Evolutionary conservation across 2,797 vertebrate genomes (phyloP), one percentile per base, ranked within the genome.

Genomic region (Rhadinocentrus ornatus): DNA sequence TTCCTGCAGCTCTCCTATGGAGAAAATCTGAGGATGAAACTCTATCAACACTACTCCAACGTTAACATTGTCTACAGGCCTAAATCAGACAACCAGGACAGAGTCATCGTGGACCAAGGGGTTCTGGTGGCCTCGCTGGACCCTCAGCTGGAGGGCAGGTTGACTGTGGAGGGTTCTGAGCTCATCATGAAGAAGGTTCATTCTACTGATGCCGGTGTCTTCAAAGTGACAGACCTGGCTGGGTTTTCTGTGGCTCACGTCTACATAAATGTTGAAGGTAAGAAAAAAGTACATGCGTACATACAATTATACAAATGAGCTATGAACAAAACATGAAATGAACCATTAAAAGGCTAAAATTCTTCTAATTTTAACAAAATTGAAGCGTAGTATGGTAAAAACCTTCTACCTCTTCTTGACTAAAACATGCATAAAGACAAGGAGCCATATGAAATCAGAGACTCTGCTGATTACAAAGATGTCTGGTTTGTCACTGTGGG

Each of bases 191-290:
- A 93, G 85, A 91, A 88, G 54, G 71, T 92, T 62, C 75, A 66
- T 0, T 32, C 62, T 37, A 44, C 82, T 0, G 94, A 95, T 75
- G 34, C 13, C 0, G 94, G 94, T 0, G 41, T 89, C 66, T 95
- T 95, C 83, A 90, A 60, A 55, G 81, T 95, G 44, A 92, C 86
- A 0, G 94, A 95, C 81, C 84, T 91, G 72, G 76, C 70, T 1
- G 93, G 92, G 7, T 93, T 92, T 50, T 66, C 80, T n/a, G 93
- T 95, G 65, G 91, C 92, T 62, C 62, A 90, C 1, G 58, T 92
- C 62, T 85, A 94, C 85, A 24, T 95, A n/a, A 64, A 88, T 18
- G 91, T 94, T 1, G 69, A 93, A 0, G 74, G 94, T 94, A 70
- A 86, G 86, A 46, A 27, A 34, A n/a, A n/a, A n/a, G n/a, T n/a